phyloP scores from a whole-genome alignment of 2,888 invertebrate genomes.

The Dasypolia templi region DNA sequence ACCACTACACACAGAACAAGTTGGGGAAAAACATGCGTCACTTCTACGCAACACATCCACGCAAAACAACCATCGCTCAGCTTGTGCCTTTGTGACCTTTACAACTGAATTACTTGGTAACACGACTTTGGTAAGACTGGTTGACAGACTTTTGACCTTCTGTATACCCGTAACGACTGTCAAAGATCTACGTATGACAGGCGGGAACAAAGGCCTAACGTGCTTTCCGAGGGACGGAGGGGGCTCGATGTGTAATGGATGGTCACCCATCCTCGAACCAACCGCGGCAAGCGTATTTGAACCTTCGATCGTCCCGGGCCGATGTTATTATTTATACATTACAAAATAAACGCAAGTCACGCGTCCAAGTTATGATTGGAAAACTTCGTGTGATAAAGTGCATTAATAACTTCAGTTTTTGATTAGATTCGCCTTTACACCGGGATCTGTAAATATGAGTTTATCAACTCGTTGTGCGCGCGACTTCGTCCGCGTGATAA shows the following conservation, averaged over 20 bases:
- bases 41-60: too few relatives aligned
- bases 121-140: too few relatives aligned
- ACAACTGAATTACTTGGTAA: too few relatives aligned
- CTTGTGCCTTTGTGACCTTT: too few relatives aligned
- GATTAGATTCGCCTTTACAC: slow-evolving; percentile 26
- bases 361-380: slow-evolving; percentile 36
- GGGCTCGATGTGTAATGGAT: neutral
- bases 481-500: too few relatives aligned
- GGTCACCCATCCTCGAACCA: neutral
- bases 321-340: neutral
- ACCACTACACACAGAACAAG: too few relatives aligned
- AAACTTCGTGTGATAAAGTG: slow-evolving; percentile 41
- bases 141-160: neutral
- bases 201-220: neutral
- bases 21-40: too few relatives aligned
- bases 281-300: neutral
- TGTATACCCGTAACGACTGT: neutral
- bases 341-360: slow-evolving; percentile 16
- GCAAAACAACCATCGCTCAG: too few relatives aligned
- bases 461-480: neutral
- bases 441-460: slow-evolving; percentile 12
- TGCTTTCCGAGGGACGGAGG: neutral
- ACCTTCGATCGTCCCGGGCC: neutral
- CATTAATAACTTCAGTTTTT: slow-evolving; percentile 35
- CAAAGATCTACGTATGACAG: neutral